Evolutionary conservation across 2,113 vertebrate genomes (phyloP), one percentile per base, ranked within the genome.

Genomic region (Apteryx owenii): DNA sequence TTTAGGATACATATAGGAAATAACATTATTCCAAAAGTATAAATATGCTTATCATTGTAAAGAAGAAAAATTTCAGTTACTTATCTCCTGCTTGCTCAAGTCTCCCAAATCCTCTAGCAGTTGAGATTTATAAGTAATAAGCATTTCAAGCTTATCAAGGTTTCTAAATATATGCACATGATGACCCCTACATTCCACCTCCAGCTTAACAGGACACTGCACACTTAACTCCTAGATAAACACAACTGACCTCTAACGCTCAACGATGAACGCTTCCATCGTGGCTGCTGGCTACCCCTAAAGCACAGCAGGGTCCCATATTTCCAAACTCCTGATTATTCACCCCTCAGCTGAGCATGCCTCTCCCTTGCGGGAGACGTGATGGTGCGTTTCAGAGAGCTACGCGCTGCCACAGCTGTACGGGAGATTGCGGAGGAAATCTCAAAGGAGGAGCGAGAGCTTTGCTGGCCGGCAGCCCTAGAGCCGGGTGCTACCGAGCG

Each of bases 81-180:
- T 91, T 3, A 46, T 48, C 75, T 64, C 46, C 48, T 75, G 16
- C 56, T 84, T 90, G 81, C 40, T 86, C 17, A 72, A 71, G 38
- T 77, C 70, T 91, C 62, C 70, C 23, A 78, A 84, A 90, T 81
- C 36, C 9, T 60, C 26, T 46, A 78, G 82, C 60, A 81, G 51
- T 71, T 96, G 46, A 86, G 69, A 86, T 86, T 81, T 73, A 15
- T 65, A 81, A 83, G 79, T 81, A 88, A 71, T 83, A 66, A 94
- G 56, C 53, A 81, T 77, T 92, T 87, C 81, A 87, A 53, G 88
- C 80, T 95, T 90, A 93, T 89, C 77, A 25, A 12, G 18, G 81
- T 61, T 87, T 96, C 95, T 89, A 97, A 96, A 95, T 89, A 93
- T 81, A 97, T 50, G 20, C 70, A 61, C 53, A 62, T 9, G 12